Base-by-base conservation (phyloP, 2,113 vertebrate genomes). In the Nyctibius bracteatus region DNA sequence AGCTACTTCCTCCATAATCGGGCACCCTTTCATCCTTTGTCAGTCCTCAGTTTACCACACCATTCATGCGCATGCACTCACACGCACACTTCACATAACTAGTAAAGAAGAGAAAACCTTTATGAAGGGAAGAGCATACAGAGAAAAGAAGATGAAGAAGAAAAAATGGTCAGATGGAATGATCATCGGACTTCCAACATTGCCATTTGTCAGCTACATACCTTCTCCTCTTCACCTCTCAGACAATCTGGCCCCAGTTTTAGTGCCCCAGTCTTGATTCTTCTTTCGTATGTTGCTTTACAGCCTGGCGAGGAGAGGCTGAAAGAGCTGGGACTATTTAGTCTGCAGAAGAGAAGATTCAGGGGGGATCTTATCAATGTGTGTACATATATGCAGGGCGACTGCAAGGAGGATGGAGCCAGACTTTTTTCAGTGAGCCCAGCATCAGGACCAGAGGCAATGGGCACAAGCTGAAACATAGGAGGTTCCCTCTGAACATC, bases 381-480 rank as follows among this genome's bases (percentile, higher is more conserved):
- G 2, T 55, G 17, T 73, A 55, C 55, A 9, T 84, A 47, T 7
- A 68, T 67, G 52, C 37, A 87, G 62, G 23, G 30, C 12, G 17
- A 71, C 30, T 52, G 81, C 54, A 25, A 33, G 78, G 84, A 81
- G 54, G 9, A 22, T 35, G 27, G 54, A 81, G 43, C 16, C 46
- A 89, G 57, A 37, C 57, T 86, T 18, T 82, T 81, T 81, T 43
- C 47, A 63, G 23, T 44, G 31, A 78, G 47, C n/a, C 12, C 31
- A 47, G 24, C 2, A 0, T 75, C 46, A 62, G 73, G 57, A 37
- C 8, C 52, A 63, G 65, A 52, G 46, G 33, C 70, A 74, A 0
- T 31, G 74, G 47, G 68, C n/a, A 44, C 78, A 65, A 73, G n/a
- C n/a, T n/a, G 44, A 73, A 73, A 59, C 33, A 30, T 20, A n/a